Evolutionary conservation across 2,888 invertebrate genomes (phyloP), one percentile per base, ranked within the genome.

Genomic region (Hemithea aestivaria): DNA sequence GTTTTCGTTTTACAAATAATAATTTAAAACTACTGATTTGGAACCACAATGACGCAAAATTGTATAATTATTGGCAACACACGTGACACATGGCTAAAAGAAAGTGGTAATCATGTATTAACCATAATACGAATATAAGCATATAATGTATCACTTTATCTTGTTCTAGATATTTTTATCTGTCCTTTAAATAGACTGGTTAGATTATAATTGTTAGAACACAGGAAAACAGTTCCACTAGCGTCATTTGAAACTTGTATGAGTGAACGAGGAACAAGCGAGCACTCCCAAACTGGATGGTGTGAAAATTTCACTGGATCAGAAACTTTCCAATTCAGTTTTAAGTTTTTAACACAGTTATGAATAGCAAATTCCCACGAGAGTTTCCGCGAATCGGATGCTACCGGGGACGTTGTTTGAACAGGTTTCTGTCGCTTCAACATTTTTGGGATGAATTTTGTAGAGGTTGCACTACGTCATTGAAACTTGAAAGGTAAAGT

Each of bases 321-420:
- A 33, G 28, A 50, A 48, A 60, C 54, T 50, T 62, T 58, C 46
- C 47, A 66, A 63, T 57, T 49, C 48, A 51, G 50, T 62, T 58
- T 46, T 38, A 58, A 63, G 59, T 61, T 59, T 58, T 50, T 53
- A 63, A 58, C 56, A 45, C 48, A 55, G 55, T 62, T 56, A 56
- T 55, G 52, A 60, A 62, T 55, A 47, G 56, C 41, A 53, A 47
- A 56, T 52, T 51, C 50, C 53, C 40, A 48, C 51, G 55, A 26
- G 41, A 58, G 49, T 58, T 60, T 53, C 51, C 53, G 55, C 36
- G 36, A 27, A 37, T 35, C 28, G 31, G 26, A 27, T 37, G 32
- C 32, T 52, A 54, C 54, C 48, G 48, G 41, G 48, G 49, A 55
- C 46, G 35, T 20, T 58, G 50, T 58, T 58, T 57, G 60, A 58